Conservation (phyloP, 2,797 vertebrate genomes). For the Phataginus tricuspis region DNA sequence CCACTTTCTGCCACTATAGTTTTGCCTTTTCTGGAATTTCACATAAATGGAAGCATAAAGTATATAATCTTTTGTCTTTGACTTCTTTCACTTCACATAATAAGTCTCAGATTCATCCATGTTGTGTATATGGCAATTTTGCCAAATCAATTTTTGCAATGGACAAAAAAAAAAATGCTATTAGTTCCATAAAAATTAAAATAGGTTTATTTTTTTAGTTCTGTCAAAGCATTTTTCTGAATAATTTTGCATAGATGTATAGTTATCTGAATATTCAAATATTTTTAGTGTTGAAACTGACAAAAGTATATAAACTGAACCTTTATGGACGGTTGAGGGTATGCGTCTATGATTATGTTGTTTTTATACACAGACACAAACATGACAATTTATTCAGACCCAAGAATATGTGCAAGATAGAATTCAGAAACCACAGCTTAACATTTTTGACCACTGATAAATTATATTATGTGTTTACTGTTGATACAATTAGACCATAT, state of each 20-base stretch:
- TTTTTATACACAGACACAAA: neutral
- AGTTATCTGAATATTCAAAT: neutral
- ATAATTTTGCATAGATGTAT: constrained; percentile 26
- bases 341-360: neutral
- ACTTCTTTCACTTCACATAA: neutral
- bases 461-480: neutral
- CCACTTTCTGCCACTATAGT: neutral
- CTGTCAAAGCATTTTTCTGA: constrained; percentile 18
- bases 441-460: neutral
- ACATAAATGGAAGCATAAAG: neutral
- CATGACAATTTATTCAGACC: neutral
- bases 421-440: neutral
- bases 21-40: neutral
- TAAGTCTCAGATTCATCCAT: neutral
- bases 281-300: constrained; percentile 17
- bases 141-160: constrained; percentile 1
- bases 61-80: neutral
- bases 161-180: neutral
- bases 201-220: neutral
- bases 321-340: neutral
- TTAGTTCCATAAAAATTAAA: constrained; percentile 6
- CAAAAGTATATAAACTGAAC: neutral
- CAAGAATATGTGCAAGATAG: neutral
- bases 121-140: neutral
- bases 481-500: neutral